Evolutionary conservation across 2,113 vertebrate genomes (phyloP), one percentile per base, ranked within the genome.

Genomic region (Rhinopomastus cyanomelas): DNA sequence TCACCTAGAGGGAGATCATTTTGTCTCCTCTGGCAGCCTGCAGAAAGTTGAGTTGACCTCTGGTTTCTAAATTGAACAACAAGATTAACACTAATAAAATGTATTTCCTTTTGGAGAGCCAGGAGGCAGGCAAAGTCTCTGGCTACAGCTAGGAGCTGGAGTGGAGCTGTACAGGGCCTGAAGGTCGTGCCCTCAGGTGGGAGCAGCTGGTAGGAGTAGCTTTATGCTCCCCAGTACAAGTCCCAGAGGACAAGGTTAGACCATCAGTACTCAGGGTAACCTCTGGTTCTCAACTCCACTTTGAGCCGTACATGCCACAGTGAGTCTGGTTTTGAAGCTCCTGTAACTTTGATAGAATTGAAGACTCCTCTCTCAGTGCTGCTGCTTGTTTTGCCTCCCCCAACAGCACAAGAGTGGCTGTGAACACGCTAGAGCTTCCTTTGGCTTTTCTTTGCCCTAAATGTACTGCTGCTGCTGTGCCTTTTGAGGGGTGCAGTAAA

Each of bases 11-110:
- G 34, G 62, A 49, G 87, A 92, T 82, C 55, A 61, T 84, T 90
- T 87, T 91, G 61, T 88, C 65, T 95, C 42, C 94, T 79, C 85
- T 96, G 66, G 93, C 96, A 90, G 94, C 32, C 83, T 91, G 6
- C 65, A 81, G 61, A 91, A 96, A 80, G 25, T 76, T 92, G 67
- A 76, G 64, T 16, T 83, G 57, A 62, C 65, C 25, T 93, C 51
- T 85, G 66, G 60, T 92, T 95, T 92, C 88, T 94, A 88, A 95
- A 93, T 87, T 91, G 81, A 66, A 59, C 42, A 55, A 57, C 89
- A 90, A 83, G 84, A 71, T 90, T 86, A 75, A 68, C 82, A 73
- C 49, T 89, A 88, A 87, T 92, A 87, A 81, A 93, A 91, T 73
- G 3, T 57, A 42, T 93, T 94, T 80, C 72, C 80, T 81, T 95